Percentiles rank a stretch among this genome's conserved stretches.
Conservation (phyloP, 2,797 vertebrate genomes). For the Xenentodon cancila region DNA sequence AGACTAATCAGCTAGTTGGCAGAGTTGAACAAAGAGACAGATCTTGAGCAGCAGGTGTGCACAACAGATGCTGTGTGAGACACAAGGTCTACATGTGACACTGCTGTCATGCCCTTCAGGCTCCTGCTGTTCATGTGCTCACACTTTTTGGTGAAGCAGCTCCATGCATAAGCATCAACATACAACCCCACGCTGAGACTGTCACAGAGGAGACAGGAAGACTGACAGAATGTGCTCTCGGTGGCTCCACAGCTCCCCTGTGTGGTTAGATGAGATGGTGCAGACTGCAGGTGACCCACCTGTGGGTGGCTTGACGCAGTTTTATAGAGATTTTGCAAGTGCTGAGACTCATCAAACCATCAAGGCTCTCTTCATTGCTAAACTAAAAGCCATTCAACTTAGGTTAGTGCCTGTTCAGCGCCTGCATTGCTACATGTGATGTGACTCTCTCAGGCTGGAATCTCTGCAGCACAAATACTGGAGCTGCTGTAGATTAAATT, state of each 20-base stretch:
- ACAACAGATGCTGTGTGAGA: slow-evolving; percentile 66
- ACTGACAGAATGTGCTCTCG: neutral
- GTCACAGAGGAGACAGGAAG: slow-evolving; percentile 24
- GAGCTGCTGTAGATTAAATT: too few relatives aligned
- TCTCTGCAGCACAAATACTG: too few relatives aligned
- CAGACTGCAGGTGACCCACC: slow-evolving; percentile 22
- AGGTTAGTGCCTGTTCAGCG: too few relatives aligned
- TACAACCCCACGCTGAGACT: slow-evolving; percentile 22
- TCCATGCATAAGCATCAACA: slow-evolving; percentile 66
- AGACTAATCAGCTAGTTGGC: slow-evolving; percentile 34
- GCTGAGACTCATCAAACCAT: neutral
- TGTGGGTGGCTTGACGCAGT: neutral
- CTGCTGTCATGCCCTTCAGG: slow-evolving; percentile 47
- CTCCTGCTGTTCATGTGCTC: slow-evolving; percentile 46
- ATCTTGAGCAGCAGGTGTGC: slow-evolving; percentile 68
- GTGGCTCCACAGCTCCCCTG: slow-evolving; percentile 74
- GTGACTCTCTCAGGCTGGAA: too few relatives aligned
- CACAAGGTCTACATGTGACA: slow-evolving; percentile 47
- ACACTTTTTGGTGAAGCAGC: slow-evolving; percentile 28
- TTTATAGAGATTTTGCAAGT: neutral
- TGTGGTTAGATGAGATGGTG: slow-evolving; percentile 58
- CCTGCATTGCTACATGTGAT: too few relatives aligned
- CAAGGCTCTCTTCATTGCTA: neutral
- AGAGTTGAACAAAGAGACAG: slow-evolving; percentile 20
- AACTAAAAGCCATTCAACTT: neutral